Evolutionary conservation across 2,797 vertebrate genomes (phyloP).

Genomic region (Delichon dasypus): DNA sequence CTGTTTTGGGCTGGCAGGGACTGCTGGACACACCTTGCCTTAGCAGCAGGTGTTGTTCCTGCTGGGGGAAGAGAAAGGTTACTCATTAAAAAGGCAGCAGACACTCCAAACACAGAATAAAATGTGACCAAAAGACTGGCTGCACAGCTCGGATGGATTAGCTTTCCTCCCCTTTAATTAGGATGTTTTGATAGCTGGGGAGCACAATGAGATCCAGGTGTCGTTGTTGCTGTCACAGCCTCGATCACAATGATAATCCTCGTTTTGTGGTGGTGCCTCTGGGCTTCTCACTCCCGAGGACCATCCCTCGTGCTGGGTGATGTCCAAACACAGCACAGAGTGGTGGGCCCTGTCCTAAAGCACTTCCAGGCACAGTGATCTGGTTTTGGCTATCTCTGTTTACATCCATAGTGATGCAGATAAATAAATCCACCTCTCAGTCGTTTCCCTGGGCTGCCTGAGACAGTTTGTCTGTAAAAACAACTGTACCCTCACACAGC

Average conservation of each 20-base stretch:
- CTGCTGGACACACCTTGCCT: neutral
- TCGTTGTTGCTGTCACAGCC: neutral
- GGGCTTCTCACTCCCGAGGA: neutral
- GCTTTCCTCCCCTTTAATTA: neutral
- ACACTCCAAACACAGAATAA: neutral
- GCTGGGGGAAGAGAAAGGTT: neutral
- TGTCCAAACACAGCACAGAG: neutral
- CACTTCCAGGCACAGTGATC: neutral
- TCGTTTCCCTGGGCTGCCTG: neutral
- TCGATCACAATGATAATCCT: neutral
- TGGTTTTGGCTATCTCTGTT: neutral
- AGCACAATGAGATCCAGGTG: neutral
- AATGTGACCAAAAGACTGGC: neutral
- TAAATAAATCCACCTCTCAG: neutral
- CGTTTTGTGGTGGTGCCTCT: neutral
- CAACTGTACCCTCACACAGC: neutral
- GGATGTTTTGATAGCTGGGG: neutral
- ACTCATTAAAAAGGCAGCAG: constrained; percentile 38
- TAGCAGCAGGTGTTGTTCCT: neutral
- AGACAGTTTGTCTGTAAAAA: neutral
- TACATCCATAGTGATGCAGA: neutral
- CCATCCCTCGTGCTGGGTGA: neutral
- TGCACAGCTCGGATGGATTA: neutral
- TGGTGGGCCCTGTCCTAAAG: neutral
- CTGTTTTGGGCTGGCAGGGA: neutral